Percentiles rank a stretch among this genome's conserved stretches.
phyloP scores from a whole-genome alignment of 2,888 invertebrate genomes.

The Ametastegia equiseti region DNA sequence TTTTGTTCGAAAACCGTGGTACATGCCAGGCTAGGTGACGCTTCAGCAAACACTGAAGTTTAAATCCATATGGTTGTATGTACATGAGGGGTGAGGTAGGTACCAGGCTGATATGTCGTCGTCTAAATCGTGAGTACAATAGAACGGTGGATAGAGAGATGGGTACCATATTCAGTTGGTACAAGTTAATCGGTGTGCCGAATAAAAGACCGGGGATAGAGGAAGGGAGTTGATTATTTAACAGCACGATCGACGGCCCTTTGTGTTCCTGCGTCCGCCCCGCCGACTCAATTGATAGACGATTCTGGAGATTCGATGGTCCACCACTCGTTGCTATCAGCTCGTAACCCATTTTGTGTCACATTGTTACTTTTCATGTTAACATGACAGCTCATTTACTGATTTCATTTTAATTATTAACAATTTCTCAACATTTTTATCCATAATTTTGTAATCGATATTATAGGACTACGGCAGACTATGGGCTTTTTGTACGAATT shows the following conservation, averaged over 20 bases:
- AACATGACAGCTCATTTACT: not conserved
- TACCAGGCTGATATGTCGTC: constrained; percentile 47
- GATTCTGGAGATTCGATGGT: constrained; percentile 41
- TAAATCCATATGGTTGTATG: constrained; percentile 45
- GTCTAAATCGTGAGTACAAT: constrained; percentile 48
- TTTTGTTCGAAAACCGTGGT: constrained; percentile 32
- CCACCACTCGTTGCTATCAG: constrained; percentile 17
- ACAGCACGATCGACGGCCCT: constrained; percentile 47
- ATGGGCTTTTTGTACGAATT: not conserved
- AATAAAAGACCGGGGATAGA: constrained; percentile 44
- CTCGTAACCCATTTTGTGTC: not conserved
- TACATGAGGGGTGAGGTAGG: not conserved
- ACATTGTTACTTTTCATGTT: constrained; percentile 10
- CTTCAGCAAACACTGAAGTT: constrained; percentile 39
- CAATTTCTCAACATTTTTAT: not conserved
- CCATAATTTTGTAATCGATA: not conserved
- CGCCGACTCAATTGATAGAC: constrained; percentile 44
- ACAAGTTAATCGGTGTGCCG: constrained; percentile 49
- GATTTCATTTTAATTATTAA: not conserved
- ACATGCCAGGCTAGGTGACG: constrained; percentile 20
- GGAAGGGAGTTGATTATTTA: constrained; percentile 49
- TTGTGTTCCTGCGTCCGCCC: constrained; percentile 45
- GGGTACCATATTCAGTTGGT: constrained; percentile 50
- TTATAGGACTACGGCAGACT: not conserved
- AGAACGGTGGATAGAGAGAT: constrained; percentile 44